Base-by-base conservation (phyloP, 2,113 vertebrate genomes). In the Nerophis ophidion region DNA sequence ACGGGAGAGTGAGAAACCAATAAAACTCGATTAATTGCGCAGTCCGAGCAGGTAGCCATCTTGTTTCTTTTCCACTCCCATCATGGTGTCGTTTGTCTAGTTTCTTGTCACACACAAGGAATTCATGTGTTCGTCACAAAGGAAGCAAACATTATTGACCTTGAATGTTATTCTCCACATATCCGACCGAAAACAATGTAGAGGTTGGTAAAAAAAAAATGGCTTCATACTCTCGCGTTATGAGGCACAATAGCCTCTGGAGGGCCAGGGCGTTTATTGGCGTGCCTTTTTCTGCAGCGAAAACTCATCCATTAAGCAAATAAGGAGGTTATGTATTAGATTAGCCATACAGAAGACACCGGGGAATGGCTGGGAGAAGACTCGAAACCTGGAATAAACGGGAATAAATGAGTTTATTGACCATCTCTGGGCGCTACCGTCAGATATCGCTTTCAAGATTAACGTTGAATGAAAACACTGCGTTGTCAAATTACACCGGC, bases 231-330 rank as follows among this genome's bases (percentile, higher is more conserved):
- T 78, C 77, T 81, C 77, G 71, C 81, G 81, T 84, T 88, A 89
- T 88, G 86, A 89, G 83, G 74, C 75, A 83, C 84, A 83, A 82
- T 80, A 80, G 80, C 83, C 87, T 90, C 86, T 77, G 76, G 84
- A 87, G 84, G 81, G 75, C 77, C 59, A 63, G 14, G 60, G 68
- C 72, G 81, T 87, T 91, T 88, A 89, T 89, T 89, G 85, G 83
- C 74, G 73, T 78, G 74, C 81, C 71, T 86, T 72, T 81, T 84
- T 75, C 85, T 76, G 84, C 77, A 72, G 86, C 81, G 83, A 85
- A 87, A 81, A 73, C 86, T 85, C 88, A 88, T 87, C 86, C 85
- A 88, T 89, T 90, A 89, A 87, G 89, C 86, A 89, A 89, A 87
- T 88, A 86, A 86, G 83, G 79, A 75, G 75, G 77, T 87, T 84